phyloP scores from a whole-genome alignment of 1,140 invertebrate genomes.

The Zaprionus vittiger region DNA sequence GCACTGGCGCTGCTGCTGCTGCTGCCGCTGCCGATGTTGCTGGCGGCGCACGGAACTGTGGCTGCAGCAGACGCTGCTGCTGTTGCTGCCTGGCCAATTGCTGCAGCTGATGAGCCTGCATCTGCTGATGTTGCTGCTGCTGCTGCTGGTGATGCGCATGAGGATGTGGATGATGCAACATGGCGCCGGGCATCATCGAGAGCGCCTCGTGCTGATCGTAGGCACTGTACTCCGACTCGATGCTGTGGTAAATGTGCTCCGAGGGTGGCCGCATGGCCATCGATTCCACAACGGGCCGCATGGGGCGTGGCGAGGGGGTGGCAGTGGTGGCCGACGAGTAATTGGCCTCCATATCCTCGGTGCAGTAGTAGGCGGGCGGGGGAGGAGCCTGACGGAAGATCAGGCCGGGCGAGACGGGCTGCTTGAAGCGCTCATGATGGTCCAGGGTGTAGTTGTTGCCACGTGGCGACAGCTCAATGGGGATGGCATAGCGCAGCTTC shows the following conservation, averaged over 20 bases:
- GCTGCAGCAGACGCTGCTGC: slow-evolving; percentile 65
- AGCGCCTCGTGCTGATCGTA: slow-evolving; percentile 82
- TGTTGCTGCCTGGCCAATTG: slow-evolving; percentile 61
- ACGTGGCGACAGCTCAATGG: slow-evolving; percentile 86
- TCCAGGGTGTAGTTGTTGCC: slow-evolving; percentile 85
- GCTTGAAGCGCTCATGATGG: slow-evolving; percentile 84
- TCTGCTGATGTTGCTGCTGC: slow-evolving; percentile 60
- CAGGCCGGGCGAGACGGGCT: slow-evolving; percentile 82
- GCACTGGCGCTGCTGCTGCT: slow-evolving; percentile 64
- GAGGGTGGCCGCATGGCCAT: slow-evolving; percentile 88
- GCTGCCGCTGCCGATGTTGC: slow-evolving; percentile 37
- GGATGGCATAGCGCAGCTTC: slow-evolving; percentile 94
- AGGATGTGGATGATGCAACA: slow-evolving; percentile 61
- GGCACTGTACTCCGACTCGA: slow-evolving; percentile 91
- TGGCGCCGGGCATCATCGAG: slow-evolving; percentile 78
- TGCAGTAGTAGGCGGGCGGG: slow-evolving; percentile 84
- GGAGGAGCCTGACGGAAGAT: slow-evolving; percentile 84
- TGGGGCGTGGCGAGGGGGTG: slow-evolving; percentile 87
- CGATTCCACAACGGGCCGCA: slow-evolving; percentile 74
- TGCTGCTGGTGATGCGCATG: slow-evolving; percentile 9
- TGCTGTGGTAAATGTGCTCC: slow-evolving; percentile 94
- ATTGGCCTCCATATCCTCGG: slow-evolving; percentile 86
- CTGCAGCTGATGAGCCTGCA: slow-evolving; percentile 70
- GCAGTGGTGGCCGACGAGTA: slow-evolving; percentile 88
- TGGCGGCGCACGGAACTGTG: slow-evolving; percentile 58